Base-by-base conservation (phyloP, 1,140 invertebrate species). In the Colletes latitarsis region DNA sequence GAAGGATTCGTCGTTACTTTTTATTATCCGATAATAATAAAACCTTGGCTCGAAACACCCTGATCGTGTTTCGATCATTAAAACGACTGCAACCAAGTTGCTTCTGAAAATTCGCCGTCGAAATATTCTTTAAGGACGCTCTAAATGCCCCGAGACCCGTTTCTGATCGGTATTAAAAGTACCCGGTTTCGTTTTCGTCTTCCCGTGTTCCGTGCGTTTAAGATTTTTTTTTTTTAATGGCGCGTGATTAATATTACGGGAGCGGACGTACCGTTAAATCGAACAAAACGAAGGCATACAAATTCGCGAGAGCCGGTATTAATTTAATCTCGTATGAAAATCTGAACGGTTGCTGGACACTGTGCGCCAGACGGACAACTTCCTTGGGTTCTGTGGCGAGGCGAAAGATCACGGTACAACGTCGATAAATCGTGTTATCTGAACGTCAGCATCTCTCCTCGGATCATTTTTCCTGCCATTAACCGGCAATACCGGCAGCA, bases 1-100 rank as follows among this genome's bases (percentile, higher is more conserved):
- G 96, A 96, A 30, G 67, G 52, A 49, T 2, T 52, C 9, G 10
- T n/a, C 21, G 9, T 74, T 49, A 10, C 49, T 49, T 49, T 49
- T 49, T 49, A 30, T 30, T 30, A 30, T 30, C 0, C 30, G 30
- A 30, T 30, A 30, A 30, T 30, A 30, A 30, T 30, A 2, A 30
- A 30, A 30, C 30, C 30, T 30, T 30, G 30, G 30, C 2, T 1
- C 30, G 30, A 30, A 30, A 30, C 30, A 30, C 30, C 30, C 30
- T 46, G 9, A 46, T 46, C 43, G 4, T 43, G 8, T 43, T 43
- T 43, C 8, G 43, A 43, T 8, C 4, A 43, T 43, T 43, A 0
- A 43, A 43, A 43, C n/a, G 2, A 30, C 30, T 30, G 30, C 30
- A 30, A 30, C 30, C 30, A 30, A 30, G 30, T 30, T 30, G 30